Evolutionary conservation across 2,113 vertebrate species (phyloP), one percentile per base, ranked within the genome.

Genomic region (Todiramphus chloris): DNA sequence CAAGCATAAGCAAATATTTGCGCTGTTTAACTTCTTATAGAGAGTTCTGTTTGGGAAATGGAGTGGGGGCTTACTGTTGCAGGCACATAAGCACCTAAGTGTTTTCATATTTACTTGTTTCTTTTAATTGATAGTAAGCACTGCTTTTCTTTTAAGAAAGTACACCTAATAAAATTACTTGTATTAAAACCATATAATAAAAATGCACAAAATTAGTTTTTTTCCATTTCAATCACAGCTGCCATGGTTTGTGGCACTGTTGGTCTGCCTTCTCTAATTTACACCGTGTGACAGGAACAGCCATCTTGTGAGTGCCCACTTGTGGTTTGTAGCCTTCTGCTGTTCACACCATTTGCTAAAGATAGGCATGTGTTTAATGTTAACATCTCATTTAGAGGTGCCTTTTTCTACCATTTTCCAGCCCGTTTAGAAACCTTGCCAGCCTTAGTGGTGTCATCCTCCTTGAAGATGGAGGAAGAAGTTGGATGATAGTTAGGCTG

Each of bases 71-170:
- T 89, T 84, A 50, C n/a, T 46, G 2, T 2, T 50, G 24, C 28
- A 31, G 46, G 33, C 31, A 12, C 1, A 0, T 13, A 68, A 17
- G 18, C 28, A 11, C 0, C 0, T 13, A 68, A 14, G 16, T 48
- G 30, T 84, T 93, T 91, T 90, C 28, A 8, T 4, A 2, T 23
- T 37, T n/a, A 17, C 31, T 62, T 53, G 6, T 67, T 73, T 87
- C 24, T 81, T 87, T 24, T 72, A n/a, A 37, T 58, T 62, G 31
- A 23, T 31, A 28, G 17, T 63, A 27, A 37, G 10, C 41, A 46
- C 16, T 63, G 37, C 39, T 59, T 67, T 89, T 74, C 56, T 83
- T 43, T 56, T 28, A 55, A 69, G 83, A 58, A 27, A 93, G 35
- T 58, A 11, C 31, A 77, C 41, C 63, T 93, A 73, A 76, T 64